These are phyloP conservation scores for Rallus crepitans DNA, from an alignment of 2,797 vertebrate genomes.

Conservation along the genomic window DNA sequence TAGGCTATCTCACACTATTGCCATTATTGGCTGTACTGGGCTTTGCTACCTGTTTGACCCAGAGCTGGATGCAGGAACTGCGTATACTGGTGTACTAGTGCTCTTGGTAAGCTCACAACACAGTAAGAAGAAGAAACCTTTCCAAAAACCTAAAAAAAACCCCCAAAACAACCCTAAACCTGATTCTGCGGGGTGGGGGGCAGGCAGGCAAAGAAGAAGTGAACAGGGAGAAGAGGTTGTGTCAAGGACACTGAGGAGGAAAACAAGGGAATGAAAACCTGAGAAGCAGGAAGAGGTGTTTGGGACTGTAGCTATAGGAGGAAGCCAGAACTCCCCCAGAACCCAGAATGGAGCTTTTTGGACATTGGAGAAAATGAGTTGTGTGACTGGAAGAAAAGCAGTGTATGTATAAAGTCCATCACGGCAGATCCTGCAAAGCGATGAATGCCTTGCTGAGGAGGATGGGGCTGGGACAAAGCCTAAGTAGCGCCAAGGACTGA, in stretches of 20 bases:
- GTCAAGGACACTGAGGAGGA: background rate
- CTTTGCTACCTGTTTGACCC: background rate
- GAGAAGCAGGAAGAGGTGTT: background rate
- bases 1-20: rapidly evolving
- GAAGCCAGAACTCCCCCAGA: background rate
- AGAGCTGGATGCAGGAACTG: background rate
- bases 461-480: background rate
- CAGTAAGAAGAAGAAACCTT: background rate
- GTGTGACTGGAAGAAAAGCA: background rate
- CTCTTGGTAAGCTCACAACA: background rate
- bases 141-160: background rate
- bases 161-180: background rate
- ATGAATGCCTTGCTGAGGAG: background rate
- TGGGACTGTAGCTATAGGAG: background rate
- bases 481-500: background rate
- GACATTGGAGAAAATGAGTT: background rate
- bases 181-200: background rate
- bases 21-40: background rate
- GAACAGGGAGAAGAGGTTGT: background rate
- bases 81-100: rapidly evolving
- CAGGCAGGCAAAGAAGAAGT: background rate
- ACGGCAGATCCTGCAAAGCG: background rate
- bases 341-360: background rate
- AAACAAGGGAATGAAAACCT: background rate
- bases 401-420: background rate